phyloP scores from a whole-genome alignment of 2,797 vertebrate genomes.

The Lacerta agilis region DNA sequence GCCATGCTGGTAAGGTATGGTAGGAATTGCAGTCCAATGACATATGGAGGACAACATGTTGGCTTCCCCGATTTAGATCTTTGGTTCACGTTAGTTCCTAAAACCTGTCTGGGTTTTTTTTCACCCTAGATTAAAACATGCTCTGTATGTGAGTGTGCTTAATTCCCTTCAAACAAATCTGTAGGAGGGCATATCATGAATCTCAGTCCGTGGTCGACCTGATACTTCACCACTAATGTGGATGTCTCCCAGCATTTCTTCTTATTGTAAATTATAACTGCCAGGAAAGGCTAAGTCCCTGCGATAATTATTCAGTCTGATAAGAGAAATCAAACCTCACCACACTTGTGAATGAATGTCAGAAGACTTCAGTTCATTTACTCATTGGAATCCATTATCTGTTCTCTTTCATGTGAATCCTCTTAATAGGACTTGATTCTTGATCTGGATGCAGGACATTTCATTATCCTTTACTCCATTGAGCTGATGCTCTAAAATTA shows the following conservation, averaged over 20 bases:
- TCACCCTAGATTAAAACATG: accelerated
- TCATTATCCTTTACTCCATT: conserved; percentile 58
- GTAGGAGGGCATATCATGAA: conserved; percentile 20
- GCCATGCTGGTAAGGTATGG: too few relatives aligned
- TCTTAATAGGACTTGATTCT: conserved; percentile 51
- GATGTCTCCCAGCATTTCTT: conserved; percentile 56
- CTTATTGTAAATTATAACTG: conserved; percentile 63
- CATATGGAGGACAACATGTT: too few relatives aligned
- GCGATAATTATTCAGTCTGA: conserved; percentile 67
- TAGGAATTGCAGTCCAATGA: too few relatives aligned
- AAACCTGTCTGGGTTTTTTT: conserved; percentile 20
- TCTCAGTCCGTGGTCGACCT: conserved; percentile 53
- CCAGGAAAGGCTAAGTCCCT: conserved; percentile 70
- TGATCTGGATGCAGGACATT: conserved; percentile 53
- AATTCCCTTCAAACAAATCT: conserved; percentile 42
- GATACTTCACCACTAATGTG: conserved; percentile 39
- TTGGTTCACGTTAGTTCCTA: not conserved
- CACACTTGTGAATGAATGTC: conserved; percentile 52
- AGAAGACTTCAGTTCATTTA: conserved; percentile 58
- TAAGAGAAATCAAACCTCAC: conserved; percentile 67
- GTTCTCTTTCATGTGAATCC: conserved; percentile 57
- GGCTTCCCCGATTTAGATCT: too few relatives aligned
- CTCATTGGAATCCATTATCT: conserved; percentile 72
- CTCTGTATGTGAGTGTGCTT: conserved; percentile 10
- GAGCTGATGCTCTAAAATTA: conserved; percentile 45